phyloP scores from a whole-genome alignment of 2,113 vertebrate species.

The Gobiocypris rarus region DNA sequence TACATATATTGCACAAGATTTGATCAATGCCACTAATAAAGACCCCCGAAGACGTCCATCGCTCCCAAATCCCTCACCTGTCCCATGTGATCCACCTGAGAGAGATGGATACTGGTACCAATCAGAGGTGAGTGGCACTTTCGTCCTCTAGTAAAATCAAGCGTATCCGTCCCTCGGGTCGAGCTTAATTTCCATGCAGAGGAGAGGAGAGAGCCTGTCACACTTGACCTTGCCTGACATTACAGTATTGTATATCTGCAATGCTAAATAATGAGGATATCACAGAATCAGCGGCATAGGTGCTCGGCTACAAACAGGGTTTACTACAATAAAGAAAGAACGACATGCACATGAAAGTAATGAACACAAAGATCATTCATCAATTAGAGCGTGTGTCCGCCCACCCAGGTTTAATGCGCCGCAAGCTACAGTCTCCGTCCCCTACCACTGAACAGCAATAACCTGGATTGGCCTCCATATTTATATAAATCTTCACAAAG shows the following conservation, averaged over 20 bases:
- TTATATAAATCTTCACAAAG: slow-evolving; percentile 30
- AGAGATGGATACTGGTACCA: slow-evolving; percentile 54
- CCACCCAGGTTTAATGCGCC: background rate
- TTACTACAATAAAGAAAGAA: slow-evolving; percentile 12
- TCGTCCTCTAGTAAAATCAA: slow-evolving; percentile 65
- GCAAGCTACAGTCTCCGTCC: background rate
- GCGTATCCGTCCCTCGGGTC: slow-evolving; percentile 63
- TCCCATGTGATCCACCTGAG: slow-evolving; percentile 60
- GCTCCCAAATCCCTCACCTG: slow-evolving; percentile 74
- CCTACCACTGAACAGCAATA: slow-evolving; percentile 23
- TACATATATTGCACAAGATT: background rate
- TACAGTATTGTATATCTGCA: slow-evolving; percentile 55
- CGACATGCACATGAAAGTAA: background rate
- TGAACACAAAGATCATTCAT: slow-evolving; percentile 5
- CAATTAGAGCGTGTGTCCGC: slow-evolving; percentile 2
- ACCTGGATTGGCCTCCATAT: slow-evolving; percentile 18
- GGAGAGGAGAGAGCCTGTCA: slow-evolving; percentile 53
- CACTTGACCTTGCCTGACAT: slow-evolving; percentile 73
- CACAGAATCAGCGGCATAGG: slow-evolving; percentile 33
- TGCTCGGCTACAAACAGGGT: slow-evolving; percentile 33
- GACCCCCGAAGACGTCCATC: background rate
- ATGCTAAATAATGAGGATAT: slow-evolving; percentile 56
- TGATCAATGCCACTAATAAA: slow-evolving; percentile 51
- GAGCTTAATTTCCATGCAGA: slow-evolving; percentile 70
- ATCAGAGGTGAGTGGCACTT: slow-evolving; percentile 70